Base-by-base conservation (phyloP, 2,797 vertebrate species). In the Muraenolepis orangiensis region DNA sequence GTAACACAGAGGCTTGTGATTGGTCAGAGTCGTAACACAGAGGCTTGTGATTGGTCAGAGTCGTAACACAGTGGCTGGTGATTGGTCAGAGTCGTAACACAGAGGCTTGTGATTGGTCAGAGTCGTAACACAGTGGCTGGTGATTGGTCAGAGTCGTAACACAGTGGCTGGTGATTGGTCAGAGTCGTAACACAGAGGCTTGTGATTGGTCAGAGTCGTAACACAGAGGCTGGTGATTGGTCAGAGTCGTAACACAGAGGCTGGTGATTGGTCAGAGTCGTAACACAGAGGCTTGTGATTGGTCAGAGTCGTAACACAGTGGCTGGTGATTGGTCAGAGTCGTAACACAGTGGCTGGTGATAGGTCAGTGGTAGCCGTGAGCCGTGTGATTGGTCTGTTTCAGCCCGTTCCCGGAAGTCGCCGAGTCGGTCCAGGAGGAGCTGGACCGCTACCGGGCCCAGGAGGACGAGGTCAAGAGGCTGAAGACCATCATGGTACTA, bases 401-500 rank as follows among this genome's bases (percentile, higher is more conserved):
- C 89, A 99, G 98, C 88, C 98, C 97, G 29, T 99, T 99, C 82
- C 98, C 97, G 76, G 97, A 99, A 88, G 98, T 99, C 80, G 98
- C 98, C 0, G 97, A 99, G 85, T 98, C 97, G 0, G 97, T 99
- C 82, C 98, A 99, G 79, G 94, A 97, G 89, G 97, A 99, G 82
- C 85, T 99, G 80, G 97, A 99, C 83, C 93, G 95, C 0, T 99
- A 99, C 87, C 93, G 97, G 89, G 92, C 96, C n/a, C 98, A 99
- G 84, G 98, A 99, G 89, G 98, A 98, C 76, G 97, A 99, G 80
- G 98, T 99, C 72, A 98, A 99, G 85, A 95, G 94, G 8, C 95
- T 99, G 72, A 99, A 99, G 93, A 96, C 95, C 90, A 98, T 99
- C 82, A 98, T 99, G 97, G 97, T 99, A 30, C 69, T n/a, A n/a